Evolutionary conservation across 2,888 invertebrate species (phyloP).

Genomic region (Celastrina argiolus): DNA sequence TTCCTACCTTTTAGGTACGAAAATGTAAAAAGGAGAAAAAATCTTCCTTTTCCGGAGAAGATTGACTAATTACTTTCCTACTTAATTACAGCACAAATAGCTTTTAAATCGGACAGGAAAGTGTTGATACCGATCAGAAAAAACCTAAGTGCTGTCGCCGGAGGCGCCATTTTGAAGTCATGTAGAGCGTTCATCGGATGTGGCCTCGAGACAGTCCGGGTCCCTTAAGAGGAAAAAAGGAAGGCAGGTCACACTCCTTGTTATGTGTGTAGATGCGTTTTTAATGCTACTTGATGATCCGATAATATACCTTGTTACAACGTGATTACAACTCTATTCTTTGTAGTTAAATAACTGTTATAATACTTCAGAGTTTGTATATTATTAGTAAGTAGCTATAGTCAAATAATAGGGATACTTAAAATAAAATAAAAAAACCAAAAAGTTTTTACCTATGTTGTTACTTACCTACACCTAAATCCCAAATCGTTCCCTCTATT

Average conservation of each 20-base stretch:
- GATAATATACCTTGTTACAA: neutral
- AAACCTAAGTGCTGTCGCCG: neutral
- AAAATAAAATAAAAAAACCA: too few species aligned
- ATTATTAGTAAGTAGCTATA: too few species aligned
- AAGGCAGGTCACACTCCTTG: conserved; percentile 3
- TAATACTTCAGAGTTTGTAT: too few species aligned
- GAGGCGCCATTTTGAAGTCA: conserved; percentile 10
- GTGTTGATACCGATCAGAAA: neutral
- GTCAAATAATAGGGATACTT: too few species aligned
- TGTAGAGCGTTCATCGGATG: conserved; percentile 8
- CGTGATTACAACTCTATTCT: neutral
- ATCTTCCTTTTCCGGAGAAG: neutral
- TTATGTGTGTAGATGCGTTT: neutral
- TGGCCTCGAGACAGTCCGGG: conserved; percentile 16
- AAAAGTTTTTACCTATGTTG: neutral
- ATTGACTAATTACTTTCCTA: neutral
- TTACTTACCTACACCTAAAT: neutral
- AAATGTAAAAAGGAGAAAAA: neutral
- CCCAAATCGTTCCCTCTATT: neutral
- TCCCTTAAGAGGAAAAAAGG: neutral
- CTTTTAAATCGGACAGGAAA: neutral
- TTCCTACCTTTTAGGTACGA: too few species aligned
- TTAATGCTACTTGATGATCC: neutral
- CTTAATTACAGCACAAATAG: neutral
- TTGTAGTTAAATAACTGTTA: neutral